Evolutionary conservation across 2,113 vertebrate genomes (phyloP).

Genomic region (Prionailurus viverrinus): DNA sequence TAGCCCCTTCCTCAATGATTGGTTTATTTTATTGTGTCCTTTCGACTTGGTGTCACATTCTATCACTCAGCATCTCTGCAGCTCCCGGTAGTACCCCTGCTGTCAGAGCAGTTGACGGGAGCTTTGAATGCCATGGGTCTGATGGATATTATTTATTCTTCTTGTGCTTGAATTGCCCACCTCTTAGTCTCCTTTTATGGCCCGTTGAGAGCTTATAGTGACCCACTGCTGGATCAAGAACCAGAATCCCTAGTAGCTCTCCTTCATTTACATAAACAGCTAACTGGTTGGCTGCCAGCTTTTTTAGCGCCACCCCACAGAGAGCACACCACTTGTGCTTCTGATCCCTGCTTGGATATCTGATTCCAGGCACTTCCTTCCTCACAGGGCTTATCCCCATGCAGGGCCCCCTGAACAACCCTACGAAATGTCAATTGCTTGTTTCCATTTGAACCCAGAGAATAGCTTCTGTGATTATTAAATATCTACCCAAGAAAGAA

Average conservation of each 20-base stretch:
- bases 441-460: not conserved
- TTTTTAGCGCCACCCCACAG: not conserved
- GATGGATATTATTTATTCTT: slow-evolving; percentile 47
- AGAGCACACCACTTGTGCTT: not conserved
- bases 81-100: not conserved
- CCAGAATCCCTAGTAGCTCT: not conserved
- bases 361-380: slow-evolving; percentile 60
- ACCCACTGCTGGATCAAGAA: not conserved
- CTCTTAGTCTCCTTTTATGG: not conserved
- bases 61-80: not conserved
- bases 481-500: not conserved
- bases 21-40: not conserved
- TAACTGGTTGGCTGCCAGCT: not conserved
- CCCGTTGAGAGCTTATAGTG: slow-evolving; percentile 12
- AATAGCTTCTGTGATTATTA: not conserved
- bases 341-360: slow-evolving; percentile 14
- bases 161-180: not conserved
- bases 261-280: slow-evolving; percentile 2
- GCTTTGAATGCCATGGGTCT: not conserved
- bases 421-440: slow-evolving; percentile 13
- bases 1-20: not conserved
- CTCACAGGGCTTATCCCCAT: not conserved
- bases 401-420: not conserved
- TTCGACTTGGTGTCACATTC: not conserved
- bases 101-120: not conserved